phyloP scores from a whole-genome alignment of 2,888 invertebrate genomes.

The Calephelis perditalis region DNA sequence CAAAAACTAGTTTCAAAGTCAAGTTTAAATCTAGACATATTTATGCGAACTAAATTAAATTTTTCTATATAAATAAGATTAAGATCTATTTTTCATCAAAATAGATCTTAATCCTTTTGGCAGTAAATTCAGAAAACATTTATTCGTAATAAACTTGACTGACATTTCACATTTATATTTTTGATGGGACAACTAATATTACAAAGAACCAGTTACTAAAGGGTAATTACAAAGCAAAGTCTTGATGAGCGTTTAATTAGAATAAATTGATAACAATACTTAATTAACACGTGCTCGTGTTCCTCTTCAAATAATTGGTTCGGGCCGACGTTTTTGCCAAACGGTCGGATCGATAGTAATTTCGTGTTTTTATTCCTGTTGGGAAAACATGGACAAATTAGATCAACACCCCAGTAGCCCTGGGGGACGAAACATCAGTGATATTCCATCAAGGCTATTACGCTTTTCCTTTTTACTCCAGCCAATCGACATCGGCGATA shows the following conservation, averaged over 20 bases:
- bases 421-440: conserved; percentile 41
- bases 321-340: conserved; percentile 8
- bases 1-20: no score
- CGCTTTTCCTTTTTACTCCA: conserved; percentile 46
- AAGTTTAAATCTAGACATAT: no score
- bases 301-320: conserved; percentile 31
- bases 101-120: no score
- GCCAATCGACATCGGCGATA: conserved; percentile 26
- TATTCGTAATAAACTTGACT: not conserved
- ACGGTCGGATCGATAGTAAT: conserved; percentile 31
- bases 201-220: not conserved
- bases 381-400: conserved; percentile 43
- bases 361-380: conserved; percentile 34
- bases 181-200: not conserved
- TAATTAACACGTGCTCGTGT: conserved; percentile 47
- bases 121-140: no score
- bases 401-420: conserved; percentile 43
- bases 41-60: no score
- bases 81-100: no score
- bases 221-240: conserved; percentile 34
- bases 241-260: conserved; percentile 34
- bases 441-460: conserved; percentile 47
- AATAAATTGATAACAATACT: conserved; percentile 42
- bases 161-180: no score
- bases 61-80: no score